Evolutionary conservation across 2,797 vertebrate species (phyloP).

Genomic region (Paguma larvata): DNA sequence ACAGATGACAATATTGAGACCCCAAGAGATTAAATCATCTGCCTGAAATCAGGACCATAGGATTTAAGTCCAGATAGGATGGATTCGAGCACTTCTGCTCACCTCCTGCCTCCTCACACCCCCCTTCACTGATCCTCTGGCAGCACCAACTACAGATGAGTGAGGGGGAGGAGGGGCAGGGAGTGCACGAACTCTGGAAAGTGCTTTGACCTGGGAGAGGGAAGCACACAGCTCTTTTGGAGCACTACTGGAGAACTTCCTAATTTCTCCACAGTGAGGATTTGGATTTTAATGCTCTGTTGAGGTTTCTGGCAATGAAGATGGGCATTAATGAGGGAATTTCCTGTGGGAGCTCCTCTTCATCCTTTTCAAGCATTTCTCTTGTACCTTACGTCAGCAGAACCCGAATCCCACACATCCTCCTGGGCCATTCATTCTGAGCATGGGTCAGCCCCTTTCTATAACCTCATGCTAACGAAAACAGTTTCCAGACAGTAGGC

Average conservation of each 20-base stretch:
- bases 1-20: not conserved
- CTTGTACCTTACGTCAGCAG: not conserved
- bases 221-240: not conserved
- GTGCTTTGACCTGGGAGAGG: not conserved
- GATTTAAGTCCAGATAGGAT: not conserved
- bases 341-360: not conserved
- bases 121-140: rapidly evolving
- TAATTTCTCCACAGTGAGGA: not conserved
- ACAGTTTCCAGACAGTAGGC: constrained; percentile 48
- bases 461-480: not conserved
- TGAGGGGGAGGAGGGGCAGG: not conserved
- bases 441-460: not conserved
- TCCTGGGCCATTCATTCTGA: not conserved
- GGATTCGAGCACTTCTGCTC: not conserved
- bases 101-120: not conserved
- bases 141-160: not conserved
- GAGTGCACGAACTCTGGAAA: not conserved
- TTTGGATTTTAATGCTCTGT: constrained; percentile 21
- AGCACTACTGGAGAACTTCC: constrained; percentile 11
- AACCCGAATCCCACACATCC: constrained; percentile 35
- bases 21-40: not conserved
- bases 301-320: constrained; percentile 35
- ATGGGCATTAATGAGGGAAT: not conserved
- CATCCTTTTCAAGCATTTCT: constrained; percentile 18
- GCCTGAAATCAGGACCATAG: not conserved